Evolutionary conservation across 2,113 vertebrate species (phyloP).

Genomic region (Mesembrinibis cayennensis): DNA sequence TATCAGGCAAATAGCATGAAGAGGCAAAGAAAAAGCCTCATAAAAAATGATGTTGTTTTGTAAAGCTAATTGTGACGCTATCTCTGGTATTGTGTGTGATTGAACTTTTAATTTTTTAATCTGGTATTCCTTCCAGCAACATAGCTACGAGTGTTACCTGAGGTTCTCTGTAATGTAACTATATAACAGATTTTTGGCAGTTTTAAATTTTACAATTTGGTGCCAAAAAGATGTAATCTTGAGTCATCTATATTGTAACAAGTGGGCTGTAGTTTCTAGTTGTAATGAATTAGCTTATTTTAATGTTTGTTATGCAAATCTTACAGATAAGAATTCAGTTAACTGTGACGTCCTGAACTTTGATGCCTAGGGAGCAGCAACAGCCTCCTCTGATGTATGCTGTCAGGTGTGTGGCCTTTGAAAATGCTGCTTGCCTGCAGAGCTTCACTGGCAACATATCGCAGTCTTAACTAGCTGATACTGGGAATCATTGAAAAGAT

Average conservation of each 20-base stretch:
- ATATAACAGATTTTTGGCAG: background rate
- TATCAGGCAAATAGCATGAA: conserved; percentile 60
- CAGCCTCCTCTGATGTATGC: background rate
- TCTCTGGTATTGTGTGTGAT: conserved; percentile 48
- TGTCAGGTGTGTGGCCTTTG: background rate
- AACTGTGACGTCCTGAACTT: background rate
- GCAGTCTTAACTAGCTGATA: background rate
- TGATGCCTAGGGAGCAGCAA: background rate
- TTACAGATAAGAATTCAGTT: background rate
- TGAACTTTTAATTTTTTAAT: conserved; percentile 69
- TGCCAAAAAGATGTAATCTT: background rate
- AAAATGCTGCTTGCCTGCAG: background rate
- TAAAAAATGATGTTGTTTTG: conserved; percentile 42
- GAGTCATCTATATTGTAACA: background rate
- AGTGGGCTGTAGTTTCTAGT: background rate
- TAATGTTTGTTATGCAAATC: background rate
- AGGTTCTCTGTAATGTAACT: background rate
- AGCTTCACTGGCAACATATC: background rate
- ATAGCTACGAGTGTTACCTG: conserved; percentile 12
- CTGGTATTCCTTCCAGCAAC: conserved; percentile 16
- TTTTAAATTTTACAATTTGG: background rate
- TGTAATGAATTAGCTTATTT: background rate
- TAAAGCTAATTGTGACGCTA: conserved; percentile 61
- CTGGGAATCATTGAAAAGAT: background rate
- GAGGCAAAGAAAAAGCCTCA: conserved; percentile 41